Conservation (phyloP, 2,797 vertebrate genomes). For the Enteromius argenteus region DNA sequence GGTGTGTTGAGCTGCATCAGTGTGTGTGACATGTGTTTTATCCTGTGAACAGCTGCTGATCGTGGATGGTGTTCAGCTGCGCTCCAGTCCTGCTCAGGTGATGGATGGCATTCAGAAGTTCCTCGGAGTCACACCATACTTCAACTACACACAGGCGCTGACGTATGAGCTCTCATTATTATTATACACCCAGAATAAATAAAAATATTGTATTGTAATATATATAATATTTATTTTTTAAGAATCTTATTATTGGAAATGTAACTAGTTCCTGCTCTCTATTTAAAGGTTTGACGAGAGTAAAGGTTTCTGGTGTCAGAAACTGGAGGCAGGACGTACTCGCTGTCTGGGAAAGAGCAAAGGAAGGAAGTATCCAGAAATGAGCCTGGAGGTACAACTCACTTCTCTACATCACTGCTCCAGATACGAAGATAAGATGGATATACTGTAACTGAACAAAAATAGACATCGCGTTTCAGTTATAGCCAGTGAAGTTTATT, state of each 20-base stretch:
- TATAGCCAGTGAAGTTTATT: conserved; percentile 2
- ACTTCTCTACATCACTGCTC: conserved; percentile 32
- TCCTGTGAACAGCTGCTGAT: conserved; percentile 57
- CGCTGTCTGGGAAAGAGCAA: conserved; percentile 88
- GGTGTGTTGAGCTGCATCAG: too few species aligned
- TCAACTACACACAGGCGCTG: conserved; percentile 88
- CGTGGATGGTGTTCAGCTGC: conserved; percentile 71
- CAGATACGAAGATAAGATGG: conserved; percentile 16
- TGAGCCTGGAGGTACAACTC: conserved; percentile 79
- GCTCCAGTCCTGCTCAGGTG: conserved; percentile 81
- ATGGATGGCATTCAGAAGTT: conserved; percentile 89
- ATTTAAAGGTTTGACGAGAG: conserved; percentile 83
- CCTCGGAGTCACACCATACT: conserved; percentile 84
- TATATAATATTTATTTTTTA: not conserved
- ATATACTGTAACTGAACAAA: conserved; percentile 1
- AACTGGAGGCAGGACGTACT: conserved; percentile 84
- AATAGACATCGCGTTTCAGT: not conserved
- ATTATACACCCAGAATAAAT: not conserved
- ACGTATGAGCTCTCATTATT: conserved; percentile 69
- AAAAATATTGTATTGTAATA: not conserved
- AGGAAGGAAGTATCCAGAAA: conserved; percentile 86
- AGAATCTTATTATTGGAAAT: not conserved
- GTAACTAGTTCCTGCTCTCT: conserved; percentile 1
- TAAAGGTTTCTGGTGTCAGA: conserved; percentile 90
- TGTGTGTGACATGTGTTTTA: not conserved